Conservation (phyloP, 2,888 invertebrate genomes). For the Apantesis nais region DNA sequence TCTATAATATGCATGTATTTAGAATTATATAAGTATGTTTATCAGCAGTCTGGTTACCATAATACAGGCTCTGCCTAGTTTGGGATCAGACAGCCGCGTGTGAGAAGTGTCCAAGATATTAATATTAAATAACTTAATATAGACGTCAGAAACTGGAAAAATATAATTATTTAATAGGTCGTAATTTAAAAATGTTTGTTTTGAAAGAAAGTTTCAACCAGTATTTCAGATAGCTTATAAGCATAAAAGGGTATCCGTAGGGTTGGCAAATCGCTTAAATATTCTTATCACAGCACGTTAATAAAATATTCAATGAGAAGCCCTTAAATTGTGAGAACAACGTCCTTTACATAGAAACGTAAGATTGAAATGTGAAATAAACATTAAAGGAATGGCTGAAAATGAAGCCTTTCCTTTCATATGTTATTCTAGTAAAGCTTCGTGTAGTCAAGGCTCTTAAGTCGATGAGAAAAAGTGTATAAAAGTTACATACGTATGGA, state of each 20-base stretch:
- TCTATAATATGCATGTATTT: constrained; percentile 25
- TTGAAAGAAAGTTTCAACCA: constrained; percentile 50
- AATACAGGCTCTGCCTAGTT: no score
- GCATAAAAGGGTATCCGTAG: constrained; percentile 59
- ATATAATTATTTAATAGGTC: constrained; percentile 47
- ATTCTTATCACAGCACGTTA: constrained; percentile 64
- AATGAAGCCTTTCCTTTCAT: constrained; percentile 3
- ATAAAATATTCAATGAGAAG: constrained; percentile 66
- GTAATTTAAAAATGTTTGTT: constrained; percentile 43
- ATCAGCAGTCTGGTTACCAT: no score
- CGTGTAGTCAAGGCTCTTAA: not conserved
- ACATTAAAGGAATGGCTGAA: constrained; percentile 10
- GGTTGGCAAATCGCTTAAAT: constrained; percentile 55
- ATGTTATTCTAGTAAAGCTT: constrained; percentile 2
- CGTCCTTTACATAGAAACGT: constrained; percentile 39
- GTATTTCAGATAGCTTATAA: constrained; percentile 58
- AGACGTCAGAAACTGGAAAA: constrained; percentile 31
- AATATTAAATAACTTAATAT: constrained; percentile 26
- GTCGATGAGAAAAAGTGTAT: not conserved
- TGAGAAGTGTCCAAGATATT: no score
- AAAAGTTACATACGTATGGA: not conserved
- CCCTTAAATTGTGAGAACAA: constrained; percentile 50
- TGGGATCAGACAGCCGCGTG: no score
- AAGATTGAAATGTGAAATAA: constrained; percentile 18
- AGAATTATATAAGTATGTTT: no score